phyloP scores from a whole-genome alignment of 2,888 invertebrate species.

The Thymelicus acteon region DNA sequence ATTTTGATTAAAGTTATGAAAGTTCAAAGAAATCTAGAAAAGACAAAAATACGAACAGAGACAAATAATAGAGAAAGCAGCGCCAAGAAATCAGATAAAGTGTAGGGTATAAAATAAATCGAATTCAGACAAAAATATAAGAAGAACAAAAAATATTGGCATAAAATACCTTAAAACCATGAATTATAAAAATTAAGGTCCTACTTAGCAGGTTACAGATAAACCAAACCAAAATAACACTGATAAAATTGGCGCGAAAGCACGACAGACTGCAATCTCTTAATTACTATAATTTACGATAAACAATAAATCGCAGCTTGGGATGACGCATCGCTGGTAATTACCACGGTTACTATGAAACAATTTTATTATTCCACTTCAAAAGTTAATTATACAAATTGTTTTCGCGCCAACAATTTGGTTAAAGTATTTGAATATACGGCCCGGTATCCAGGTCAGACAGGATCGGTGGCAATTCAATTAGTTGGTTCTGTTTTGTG shows the following conservation, averaged over 20 bases:
- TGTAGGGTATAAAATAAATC: too few species aligned
- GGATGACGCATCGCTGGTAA: conserved; percentile 22
- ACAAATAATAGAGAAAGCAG: too few species aligned
- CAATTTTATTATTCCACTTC: conserved; percentile 16
- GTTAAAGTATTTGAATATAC: conserved; percentile 10
- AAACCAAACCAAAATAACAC: not conserved
- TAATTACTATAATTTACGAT: conserved; percentile 24
- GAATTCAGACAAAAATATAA: too few species aligned
- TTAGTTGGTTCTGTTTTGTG: conserved; percentile 9
- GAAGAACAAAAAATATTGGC: too few species aligned
- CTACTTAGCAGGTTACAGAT: not conserved
- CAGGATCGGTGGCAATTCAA: conserved; percentile 9
- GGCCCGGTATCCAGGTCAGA: not conserved
- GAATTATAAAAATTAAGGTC: too few species aligned
- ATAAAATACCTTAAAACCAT: too few species aligned
- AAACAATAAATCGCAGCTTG: conserved; percentile 17
- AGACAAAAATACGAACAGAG: too few species aligned
- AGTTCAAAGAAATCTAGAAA: too few species aligned
- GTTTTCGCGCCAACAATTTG: conserved; percentile 10
- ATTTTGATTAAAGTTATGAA: too few species aligned
- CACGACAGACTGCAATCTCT: not conserved
- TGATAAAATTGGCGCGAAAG: conserved; percentile 4
- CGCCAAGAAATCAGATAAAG: too few species aligned
- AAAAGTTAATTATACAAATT: conserved; percentile 26
- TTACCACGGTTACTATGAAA: conserved; percentile 3